Base-by-base conservation (phyloP, 2,797 vertebrate species). In the Toxotes lorentzi region DNA sequence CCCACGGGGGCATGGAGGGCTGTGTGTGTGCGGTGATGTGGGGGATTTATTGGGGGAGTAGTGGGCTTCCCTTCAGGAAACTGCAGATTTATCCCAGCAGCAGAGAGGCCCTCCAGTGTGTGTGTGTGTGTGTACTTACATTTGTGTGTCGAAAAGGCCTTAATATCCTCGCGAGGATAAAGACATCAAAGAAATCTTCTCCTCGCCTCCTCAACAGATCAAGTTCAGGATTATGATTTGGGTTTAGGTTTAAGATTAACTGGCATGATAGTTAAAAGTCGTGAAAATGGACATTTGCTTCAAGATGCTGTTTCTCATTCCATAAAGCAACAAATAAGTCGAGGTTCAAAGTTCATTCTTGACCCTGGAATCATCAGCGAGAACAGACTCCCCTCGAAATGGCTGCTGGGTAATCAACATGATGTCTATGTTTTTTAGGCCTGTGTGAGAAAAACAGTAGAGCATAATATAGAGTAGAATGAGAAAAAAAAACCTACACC, bases 1-100 rank as follows among this genome's bases (percentile, higher is more conserved):
- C 90, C 80, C 57, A 75, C 51, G 65, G 86, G 90, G 93, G 78
- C 83, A 85, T 51, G 73, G 54, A 76, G 74, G 64, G 63, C 67
- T 50, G n/a, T 50, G 11, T 84, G 66, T 83, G 43, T 51, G 10
- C 38, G 6, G 38, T 14, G 67, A 67, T 84, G 76, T 66, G 81
- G 69, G 76, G 78, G 86, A 81, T 87, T 88, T 89, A 86, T 87
- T 85, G 58, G 73, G 76, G 77, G 84, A 84, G 79, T 75, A 85
- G 78, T 81, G 82, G 75, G 85, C 88, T 95, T 95, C 93, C 93
- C 89, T 85, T 93, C 88, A 95, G 95, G 93, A 95, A 94, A 92
- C 92, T 79, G 76, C 89, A 93, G 90, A 90, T 91, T 91, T 94
- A 91, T 91, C 77, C 81, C 61, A 76, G 85, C 89, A 88, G 87